phyloP scores from a whole-genome alignment of 2,797 vertebrate species.

The Periparus ater region DNA sequence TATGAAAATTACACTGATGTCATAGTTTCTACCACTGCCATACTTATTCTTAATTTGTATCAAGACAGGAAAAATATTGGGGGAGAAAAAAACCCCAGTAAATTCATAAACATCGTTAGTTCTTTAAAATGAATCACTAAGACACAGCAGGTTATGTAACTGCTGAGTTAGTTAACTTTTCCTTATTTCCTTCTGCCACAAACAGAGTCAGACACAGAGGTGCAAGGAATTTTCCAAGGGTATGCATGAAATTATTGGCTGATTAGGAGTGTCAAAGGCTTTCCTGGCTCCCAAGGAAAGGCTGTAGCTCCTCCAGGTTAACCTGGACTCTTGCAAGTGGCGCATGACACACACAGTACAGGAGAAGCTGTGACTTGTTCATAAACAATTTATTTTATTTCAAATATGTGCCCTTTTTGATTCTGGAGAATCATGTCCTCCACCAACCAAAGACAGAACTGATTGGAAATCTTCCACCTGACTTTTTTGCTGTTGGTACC shows the following conservation, averaged over 20 bases:
- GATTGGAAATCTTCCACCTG: slow-evolving; percentile 52
- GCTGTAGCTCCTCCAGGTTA: background rate
- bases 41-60: background rate
- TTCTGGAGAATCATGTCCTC: slow-evolving; percentile 67
- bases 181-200: background rate
- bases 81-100: background rate
- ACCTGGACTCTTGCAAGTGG: background rate
- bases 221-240: background rate
- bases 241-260: accelerated
- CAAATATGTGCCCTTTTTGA: slow-evolving; percentile 77
- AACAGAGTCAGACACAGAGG: background rate
- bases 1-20: background rate
- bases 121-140: background rate
- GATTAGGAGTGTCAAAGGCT: background rate
- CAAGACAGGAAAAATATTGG: background rate
- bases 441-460: slow-evolving; percentile 62
- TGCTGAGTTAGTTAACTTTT: background rate
- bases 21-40: background rate
- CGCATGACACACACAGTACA: background rate
- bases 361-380: slow-evolving; percentile 28
- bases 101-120: background rate
- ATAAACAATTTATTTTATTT: slow-evolving; percentile 76
- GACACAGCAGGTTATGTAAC: background rate
- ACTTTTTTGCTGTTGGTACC: slow-evolving; percentile 27
- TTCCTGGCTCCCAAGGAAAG: background rate